These are phyloP conservation scores for Lycocorax pyrrhopterus DNA, from an alignment of 2,113 vertebrate genomes.

Conservation along the genomic window DNA sequence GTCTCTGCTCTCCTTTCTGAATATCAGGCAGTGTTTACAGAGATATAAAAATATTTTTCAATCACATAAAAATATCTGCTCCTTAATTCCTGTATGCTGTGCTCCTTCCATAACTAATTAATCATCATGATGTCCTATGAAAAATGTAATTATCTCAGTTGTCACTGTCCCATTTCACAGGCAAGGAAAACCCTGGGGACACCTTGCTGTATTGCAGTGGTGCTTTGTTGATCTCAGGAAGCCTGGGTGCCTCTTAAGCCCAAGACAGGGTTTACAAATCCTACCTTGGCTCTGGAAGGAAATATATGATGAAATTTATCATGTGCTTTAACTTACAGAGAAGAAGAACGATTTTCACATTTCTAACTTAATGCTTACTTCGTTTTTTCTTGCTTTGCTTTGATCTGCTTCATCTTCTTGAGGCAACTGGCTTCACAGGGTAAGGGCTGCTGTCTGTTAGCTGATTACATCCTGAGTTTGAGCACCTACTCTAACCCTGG, in stretches of 20 bases:
- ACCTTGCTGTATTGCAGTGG: background rate
- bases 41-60: constrained; percentile 32
- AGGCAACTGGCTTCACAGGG: background rate
- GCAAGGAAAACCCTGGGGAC: background rate
- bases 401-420: background rate
- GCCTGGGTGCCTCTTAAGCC: background rate
- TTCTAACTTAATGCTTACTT: background rate
- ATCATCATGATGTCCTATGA: background rate
- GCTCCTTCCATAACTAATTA: constrained; percentile 1
- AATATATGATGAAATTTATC: background rate
- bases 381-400: background rate
- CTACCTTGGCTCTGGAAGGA: background rate
- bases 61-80: constrained; percentile 13
- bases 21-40: background rate
- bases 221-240: background rate
- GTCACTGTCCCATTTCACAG: background rate
- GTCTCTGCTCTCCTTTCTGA: background rate
- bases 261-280: background rate
- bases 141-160: constrained; percentile 38
- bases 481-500: background rate
- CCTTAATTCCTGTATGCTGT: background rate
- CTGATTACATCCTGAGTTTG: fast-evolving
- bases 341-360: background rate
- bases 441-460: background rate
- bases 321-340: background rate